Base-by-base conservation (phyloP, 2,113 vertebrate species). In the Chroicocephalus ridibundus region DNA sequence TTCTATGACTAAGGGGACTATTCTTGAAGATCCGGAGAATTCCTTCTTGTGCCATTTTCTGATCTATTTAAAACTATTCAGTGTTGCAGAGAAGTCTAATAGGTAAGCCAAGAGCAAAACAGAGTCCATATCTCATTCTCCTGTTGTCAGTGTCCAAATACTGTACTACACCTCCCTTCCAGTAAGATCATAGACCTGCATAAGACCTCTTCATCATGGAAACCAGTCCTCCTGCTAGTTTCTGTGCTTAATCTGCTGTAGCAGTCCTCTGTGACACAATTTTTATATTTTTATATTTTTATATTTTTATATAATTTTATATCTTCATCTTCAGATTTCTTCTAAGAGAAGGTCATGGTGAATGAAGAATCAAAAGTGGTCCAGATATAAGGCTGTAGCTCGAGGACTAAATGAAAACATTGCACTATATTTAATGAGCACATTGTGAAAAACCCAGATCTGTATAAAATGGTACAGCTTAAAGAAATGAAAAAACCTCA, bases 371-470 rank as follows among this genome's bases (percentile, higher is more conserved):
- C 27, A 54, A 40, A 62, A 54, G 12, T 6, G 31, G 10, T 24
- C 32, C 24, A 44, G 84, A n/a, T 6, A 32, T 31, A n/a, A 61
- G 4, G 31, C 0, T 21, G 20, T 2, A 7, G 13, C 25, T 42
- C 19, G 38, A 84, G 27, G 61, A 13, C 44, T 27, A n/a, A 40
- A 3, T 4, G 21, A 52, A 80, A 77, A 29, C 10, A 8, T 15
- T 1, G 6, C 8, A 0, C 9, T 10, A 1, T 34, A 14, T 60
- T 25, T 24, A 47, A 68, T 22, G 3, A 61, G 44, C 2, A 10
- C 1, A 0, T 0, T 0, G 5, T 26, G 12, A 71, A 49, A 57
- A 87, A 11, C 66, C 4, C 14, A 8, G 6, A 5, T 3, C 13
- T 25, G 3, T 27, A 22, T 32, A n/a, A 90, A 81, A 77, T 15